Base-by-base conservation (phyloP, 2,113 vertebrate species). In the Gila orcuttii region DNA sequence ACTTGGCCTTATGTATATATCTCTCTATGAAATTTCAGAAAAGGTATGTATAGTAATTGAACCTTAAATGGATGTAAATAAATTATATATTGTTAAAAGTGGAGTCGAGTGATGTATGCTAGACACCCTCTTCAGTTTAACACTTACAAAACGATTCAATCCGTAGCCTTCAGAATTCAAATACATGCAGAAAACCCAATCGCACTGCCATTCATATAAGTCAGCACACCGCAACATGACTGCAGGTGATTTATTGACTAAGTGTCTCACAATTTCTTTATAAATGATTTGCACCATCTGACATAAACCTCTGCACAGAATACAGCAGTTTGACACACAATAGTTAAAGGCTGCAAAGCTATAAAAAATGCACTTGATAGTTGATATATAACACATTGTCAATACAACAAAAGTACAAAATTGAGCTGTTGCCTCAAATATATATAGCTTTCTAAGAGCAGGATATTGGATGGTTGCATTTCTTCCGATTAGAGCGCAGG, bases 41-140 rank as follows among this genome's bases (percentile, higher is more conserved):
- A 95, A 94, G 93, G 94, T 95, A 95, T 96, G 95, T 95, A 96
- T 94, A 96, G 94, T 95, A 95, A 95, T 95, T 95, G 91, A 95
- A 95, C 93, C 94, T 94, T 92, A 95, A 96, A 95, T 95, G 92
- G 93, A 93, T 96, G 95, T 96, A 96, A 96, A 96, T 96, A 96
- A 96, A 96, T 95, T 96, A 96, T 96, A 96, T 96, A 96, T 96
- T 96, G 95, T 95, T 96, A 95, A 94, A 93, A 93, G 33, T 91
- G 74, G 55, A 92, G 90, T 91, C 90, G 89, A 89, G 89, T 89
- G 86, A 91, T 93, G 57, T 59, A 19, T 83, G 47, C 21, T 2
- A 9, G 3, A 7, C 45, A 10, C 12, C 15, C 4, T 10, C 42
- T 21, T 50, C 59, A 11, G 3, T 10, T 21, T 21, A 2, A 19